A percentile compares a stretch with the other conserved stretches of the same genome.
Evolutionary conservation across 2,113 vertebrate species (phyloP).

Genomic region (Numida meleagris): DNA sequence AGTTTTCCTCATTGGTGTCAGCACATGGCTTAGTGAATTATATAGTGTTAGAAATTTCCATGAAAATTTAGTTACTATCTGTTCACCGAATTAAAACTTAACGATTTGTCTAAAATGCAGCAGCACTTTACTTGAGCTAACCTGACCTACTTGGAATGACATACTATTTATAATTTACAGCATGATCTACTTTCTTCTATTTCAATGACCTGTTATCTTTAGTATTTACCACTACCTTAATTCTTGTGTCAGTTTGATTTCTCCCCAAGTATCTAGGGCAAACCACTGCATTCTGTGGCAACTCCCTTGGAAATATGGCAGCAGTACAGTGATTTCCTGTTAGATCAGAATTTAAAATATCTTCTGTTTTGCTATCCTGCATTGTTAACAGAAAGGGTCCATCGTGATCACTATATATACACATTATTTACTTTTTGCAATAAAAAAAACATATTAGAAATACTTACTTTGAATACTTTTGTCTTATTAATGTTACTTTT

Average conservation of each 20-base stretch:
- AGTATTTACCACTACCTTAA: not conserved
- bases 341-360: not conserved
- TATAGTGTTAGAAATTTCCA: not conserved
- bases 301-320: not conserved
- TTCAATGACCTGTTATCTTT: not conserved
- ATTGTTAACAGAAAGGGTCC: not conserved
- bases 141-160: not conserved
- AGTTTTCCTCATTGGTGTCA: not conserved
- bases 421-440: no score
- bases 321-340: not conserved
- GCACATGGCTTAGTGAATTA: not conserved
- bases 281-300: not conserved
- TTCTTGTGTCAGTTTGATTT: not conserved
- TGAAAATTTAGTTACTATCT: not conserved
- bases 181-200: not conserved
- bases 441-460: no score
- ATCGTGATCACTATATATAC: not conserved
- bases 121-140: not conserved
- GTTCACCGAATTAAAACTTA: not conserved
- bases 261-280: not conserved
- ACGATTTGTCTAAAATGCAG: not conserved
- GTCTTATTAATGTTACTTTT: not conserved
- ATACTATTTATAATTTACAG: not conserved
- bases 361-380: not conserved
- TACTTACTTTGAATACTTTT: no score